Evolutionary conservation across 2,888 invertebrate species (phyloP), one percentile per base, ranked within the genome.

Genomic region (Serripes groenlandicus): DNA sequence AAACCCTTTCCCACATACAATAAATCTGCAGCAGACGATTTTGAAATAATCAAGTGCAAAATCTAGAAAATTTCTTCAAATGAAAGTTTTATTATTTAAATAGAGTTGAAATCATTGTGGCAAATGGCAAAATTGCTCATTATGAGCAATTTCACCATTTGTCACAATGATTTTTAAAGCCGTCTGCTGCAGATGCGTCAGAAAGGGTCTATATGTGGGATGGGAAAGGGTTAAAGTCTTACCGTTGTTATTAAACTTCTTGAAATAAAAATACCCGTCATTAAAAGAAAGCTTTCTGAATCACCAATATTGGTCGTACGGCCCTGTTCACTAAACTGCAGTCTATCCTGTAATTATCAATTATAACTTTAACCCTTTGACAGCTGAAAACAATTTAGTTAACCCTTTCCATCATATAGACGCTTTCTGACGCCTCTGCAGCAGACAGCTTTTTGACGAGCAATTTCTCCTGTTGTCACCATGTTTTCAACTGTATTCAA

Each of bases 211-310:
- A 11, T 15, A 42, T n/a, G 42, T 42, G 7, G 42, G 42, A 42
- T 15, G 15, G 15, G 42, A 15, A 7, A 11, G 15, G 15, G 15
- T 11, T 35, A 18, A 66, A n/a, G 15, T 26, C 90, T 87, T 86
- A 93, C 93, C 23, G 94, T 94, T 21, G 93, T 93, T 34, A 94
- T 89, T 3, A 94, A 81, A 81, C 92, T 93, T 74, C 93, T 82
- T 5, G 93, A 93, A 7, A 94, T 83, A 62, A 92, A 93, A 32
- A 93, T 91, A 30, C 93, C 93, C 4, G 92, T 77, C 42, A 93
- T 58, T 23, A 94, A 83, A 52, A 93, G 71, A 62, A 90, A 92
- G 5, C 91, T 91, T 71, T 92, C 91, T 7, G 85, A 77, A 71
- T 93, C 90, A 7, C 90, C 91, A 2, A 93, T 85, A 62, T 91